A percentile compares a stretch with the other conserved stretches of the same genome.
Evolutionary conservation across 2,888 invertebrate genomes (phyloP).

Genomic region (Erebia palarica): DNA sequence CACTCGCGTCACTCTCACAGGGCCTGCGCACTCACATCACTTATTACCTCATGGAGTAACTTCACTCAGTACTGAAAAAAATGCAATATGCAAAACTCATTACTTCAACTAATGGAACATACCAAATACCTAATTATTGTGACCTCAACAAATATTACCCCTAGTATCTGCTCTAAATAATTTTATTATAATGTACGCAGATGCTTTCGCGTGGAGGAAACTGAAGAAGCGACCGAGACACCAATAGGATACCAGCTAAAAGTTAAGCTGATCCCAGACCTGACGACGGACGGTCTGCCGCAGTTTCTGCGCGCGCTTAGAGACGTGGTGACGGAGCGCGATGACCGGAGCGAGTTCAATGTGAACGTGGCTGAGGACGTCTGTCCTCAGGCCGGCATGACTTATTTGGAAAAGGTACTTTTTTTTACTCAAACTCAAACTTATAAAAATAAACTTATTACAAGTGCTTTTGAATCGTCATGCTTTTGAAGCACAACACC

Average conservation of each 20-base stretch:
- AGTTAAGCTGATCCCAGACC: constrained; percentile 72
- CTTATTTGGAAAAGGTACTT: constrained; percentile 79
- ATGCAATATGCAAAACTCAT: too few species aligned
- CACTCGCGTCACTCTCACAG: constrained; percentile 46
- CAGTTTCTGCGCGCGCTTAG: constrained; percentile 62
- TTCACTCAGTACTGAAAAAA: too few species aligned
- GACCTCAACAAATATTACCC: neutral
- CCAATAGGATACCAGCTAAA: constrained; percentile 78
- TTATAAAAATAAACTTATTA: too few species aligned
- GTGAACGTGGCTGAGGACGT: constrained; percentile 70
- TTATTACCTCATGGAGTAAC: too few species aligned
- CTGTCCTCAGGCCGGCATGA: constrained; percentile 76
- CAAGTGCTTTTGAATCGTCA: too few species aligned
- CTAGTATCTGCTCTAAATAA: neutral
- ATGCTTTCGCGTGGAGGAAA: constrained; percentile 79
- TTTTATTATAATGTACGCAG: constrained; percentile 48
- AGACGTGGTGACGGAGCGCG: constrained; percentile 46
- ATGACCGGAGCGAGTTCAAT: constrained; percentile 49
- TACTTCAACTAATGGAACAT: too few species aligned
- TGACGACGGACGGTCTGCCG: constrained; percentile 56
- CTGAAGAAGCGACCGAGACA: constrained; percentile 43
- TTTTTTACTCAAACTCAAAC: too few species aligned
- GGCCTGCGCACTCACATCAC: too few species aligned
- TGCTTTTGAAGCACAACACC: too few species aligned
- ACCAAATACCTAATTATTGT: neutral